These are phyloP conservation scores for Triplophysa rosa DNA, from an alignment of 2,113 vertebrate species.

Conservation along the genomic window DNA sequence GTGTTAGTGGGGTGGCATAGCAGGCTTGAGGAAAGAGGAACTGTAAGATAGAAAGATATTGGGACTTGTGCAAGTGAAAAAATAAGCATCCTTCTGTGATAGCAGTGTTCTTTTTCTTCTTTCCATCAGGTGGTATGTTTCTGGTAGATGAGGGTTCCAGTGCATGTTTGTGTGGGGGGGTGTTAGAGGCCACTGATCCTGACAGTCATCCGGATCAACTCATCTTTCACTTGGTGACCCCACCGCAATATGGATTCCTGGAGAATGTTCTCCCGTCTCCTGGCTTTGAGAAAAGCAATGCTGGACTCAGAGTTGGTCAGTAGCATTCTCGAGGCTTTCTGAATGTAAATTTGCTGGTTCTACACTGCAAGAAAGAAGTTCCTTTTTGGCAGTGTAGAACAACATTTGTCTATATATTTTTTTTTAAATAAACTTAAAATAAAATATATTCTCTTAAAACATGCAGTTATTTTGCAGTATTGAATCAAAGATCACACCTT, in stretches of 20 bases:
- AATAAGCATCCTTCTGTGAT: not conserved
- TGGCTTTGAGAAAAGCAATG: conserved; percentile 73
- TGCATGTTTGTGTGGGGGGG: conserved; percentile 58
- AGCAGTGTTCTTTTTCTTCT: not conserved
- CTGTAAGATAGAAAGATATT: conserved; percentile 12
- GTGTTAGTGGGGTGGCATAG: conserved; percentile 24
- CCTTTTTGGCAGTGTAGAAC: not conserved
- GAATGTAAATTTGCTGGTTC: not conserved
- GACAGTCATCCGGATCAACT: conserved; percentile 70
- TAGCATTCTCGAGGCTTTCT: conserved; percentile 11
- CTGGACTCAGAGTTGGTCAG: conserved; percentile 68
- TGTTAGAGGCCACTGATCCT: conserved; percentile 66
- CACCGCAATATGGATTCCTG: conserved; percentile 67
- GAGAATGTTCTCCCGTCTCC: conserved; percentile 73
- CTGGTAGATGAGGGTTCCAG: conserved; percentile 69
- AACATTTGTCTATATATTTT: not conserved
- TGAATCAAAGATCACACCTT: no score
- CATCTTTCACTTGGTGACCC: conserved; percentile 71
- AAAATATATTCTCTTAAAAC: no score
- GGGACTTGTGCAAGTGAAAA: not conserved
- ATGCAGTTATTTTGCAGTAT: no score
- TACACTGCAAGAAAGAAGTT: no score
- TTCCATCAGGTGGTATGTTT: conserved; percentile 60
- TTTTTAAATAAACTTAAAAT: no score
- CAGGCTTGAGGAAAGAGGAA: conserved; percentile 8